These are phyloP conservation scores for Eurypyga helias DNA, from an alignment of 2,113 vertebrate species.

Conservation along the genomic window DNA sequence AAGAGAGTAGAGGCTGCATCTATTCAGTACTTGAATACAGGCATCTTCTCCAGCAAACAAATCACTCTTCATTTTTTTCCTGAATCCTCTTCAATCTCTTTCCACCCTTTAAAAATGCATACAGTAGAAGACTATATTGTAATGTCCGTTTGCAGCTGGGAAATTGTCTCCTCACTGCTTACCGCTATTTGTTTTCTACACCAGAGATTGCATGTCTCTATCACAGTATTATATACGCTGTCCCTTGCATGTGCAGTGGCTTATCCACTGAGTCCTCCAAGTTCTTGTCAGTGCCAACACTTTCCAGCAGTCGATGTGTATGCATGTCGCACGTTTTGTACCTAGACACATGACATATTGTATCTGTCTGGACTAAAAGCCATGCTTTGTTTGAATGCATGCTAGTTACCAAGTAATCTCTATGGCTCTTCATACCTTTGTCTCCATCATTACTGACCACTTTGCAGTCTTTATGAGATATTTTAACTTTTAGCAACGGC, in stretches of 20 bases:
- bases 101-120: neutral
- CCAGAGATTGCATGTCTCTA: neutral
- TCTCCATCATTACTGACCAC: neutral
- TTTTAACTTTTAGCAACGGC: neutral
- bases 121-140: neutral
- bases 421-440: neutral
- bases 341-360: neutral
- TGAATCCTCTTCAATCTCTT: neutral
- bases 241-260: neutral
- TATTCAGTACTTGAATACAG: neutral
- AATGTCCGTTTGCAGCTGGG: neutral
- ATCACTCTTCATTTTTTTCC: neutral
- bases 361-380: neutral
- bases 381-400: neutral
- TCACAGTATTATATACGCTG: neutral
- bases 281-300: neutral
- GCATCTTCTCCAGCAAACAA: neutral
- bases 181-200: neutral
- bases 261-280: neutral
- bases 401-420: neutral
- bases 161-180: neutral
- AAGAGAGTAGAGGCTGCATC: neutral
- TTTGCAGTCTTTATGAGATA: neutral
- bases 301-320: neutral
- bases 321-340: neutral